Percentiles rank a stretch among this genome's conserved stretches.
phyloP scores from a whole-genome alignment of 2,113 vertebrate genomes.

The Calonectris borealis region DNA sequence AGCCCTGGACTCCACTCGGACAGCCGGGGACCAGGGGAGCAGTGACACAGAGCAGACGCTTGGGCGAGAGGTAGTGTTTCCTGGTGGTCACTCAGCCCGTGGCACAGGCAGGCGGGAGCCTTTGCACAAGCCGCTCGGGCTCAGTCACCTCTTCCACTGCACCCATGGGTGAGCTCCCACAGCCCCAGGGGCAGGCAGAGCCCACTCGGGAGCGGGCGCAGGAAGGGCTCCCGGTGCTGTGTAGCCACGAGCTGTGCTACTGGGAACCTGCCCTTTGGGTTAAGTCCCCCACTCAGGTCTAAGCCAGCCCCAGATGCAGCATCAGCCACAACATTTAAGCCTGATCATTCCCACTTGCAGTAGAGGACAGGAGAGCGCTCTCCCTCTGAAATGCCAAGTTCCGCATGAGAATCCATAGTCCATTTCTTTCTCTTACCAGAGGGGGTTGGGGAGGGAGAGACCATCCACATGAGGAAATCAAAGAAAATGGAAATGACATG shows the following conservation, averaged over 20 bases:
- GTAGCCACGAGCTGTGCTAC: not conserved
- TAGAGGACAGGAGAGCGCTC: not conserved
- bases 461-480: not conserved
- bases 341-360: not conserved
- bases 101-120: not conserved
- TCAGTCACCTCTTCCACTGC: not conserved
- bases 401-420: not conserved
- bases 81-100: fast-evolving
- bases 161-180: not conserved
- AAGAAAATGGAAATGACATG: not conserved
- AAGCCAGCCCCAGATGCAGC: not conserved
- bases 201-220: too few species aligned
- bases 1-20: not conserved
- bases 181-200: not conserved
- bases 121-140: not conserved
- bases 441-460: not conserved
- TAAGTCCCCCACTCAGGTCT: not conserved
- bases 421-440: not conserved
- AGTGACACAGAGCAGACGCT: not conserved
- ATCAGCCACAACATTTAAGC: not conserved
- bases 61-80: not conserved
- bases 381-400: not conserved
- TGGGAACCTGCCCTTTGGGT: not conserved
- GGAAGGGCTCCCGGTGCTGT: not conserved
- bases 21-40: not conserved